Conservation (phyloP, 2,113 vertebrate species). For the Eurystomus gularis region DNA sequence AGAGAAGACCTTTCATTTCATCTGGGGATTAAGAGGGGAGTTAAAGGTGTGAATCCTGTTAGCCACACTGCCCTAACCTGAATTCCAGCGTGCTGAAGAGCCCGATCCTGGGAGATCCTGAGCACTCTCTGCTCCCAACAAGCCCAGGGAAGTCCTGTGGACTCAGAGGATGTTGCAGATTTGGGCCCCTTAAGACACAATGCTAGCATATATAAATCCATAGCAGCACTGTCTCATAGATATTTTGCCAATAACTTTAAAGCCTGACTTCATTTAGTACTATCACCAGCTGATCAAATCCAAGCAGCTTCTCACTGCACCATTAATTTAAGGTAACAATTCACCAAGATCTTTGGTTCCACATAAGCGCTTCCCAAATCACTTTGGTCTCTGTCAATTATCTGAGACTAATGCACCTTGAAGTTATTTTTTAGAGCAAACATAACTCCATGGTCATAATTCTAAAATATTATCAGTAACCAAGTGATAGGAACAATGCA, state of each 20-base stretch:
- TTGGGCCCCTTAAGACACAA: not conserved
- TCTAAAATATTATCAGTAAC: slow-evolving; percentile 11
- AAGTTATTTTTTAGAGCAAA: slow-evolving; percentile 17
- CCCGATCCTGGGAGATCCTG: not conserved
- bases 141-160: not conserved
- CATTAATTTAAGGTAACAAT: slow-evolving; percentile 55
- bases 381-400: slow-evolving; percentile 31
- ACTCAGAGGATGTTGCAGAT: not conserved
- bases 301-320: not conserved
- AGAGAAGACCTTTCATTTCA: slow-evolving; percentile 65
- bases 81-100: not conserved
- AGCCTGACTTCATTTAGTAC: slow-evolving; percentile 20
- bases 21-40: slow-evolving; percentile 53
- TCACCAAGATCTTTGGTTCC: slow-evolving; percentile 25
- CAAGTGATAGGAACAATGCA: not conserved
- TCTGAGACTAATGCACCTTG: slow-evolving; percentile 4
- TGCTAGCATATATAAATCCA: not conserved
- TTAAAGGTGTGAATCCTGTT: slow-evolving; percentile 2
- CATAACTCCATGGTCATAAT: not conserved
- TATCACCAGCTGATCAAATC: slow-evolving; percentile 26
- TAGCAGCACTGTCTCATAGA: not conserved
- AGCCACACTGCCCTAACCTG: not conserved
- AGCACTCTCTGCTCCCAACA: not conserved
- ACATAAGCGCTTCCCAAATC: not conserved
- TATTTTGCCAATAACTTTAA: slow-evolving; percentile 54